phyloP scores from a whole-genome alignment of 2,113 vertebrate genomes.

The Xerus inauris region DNA sequence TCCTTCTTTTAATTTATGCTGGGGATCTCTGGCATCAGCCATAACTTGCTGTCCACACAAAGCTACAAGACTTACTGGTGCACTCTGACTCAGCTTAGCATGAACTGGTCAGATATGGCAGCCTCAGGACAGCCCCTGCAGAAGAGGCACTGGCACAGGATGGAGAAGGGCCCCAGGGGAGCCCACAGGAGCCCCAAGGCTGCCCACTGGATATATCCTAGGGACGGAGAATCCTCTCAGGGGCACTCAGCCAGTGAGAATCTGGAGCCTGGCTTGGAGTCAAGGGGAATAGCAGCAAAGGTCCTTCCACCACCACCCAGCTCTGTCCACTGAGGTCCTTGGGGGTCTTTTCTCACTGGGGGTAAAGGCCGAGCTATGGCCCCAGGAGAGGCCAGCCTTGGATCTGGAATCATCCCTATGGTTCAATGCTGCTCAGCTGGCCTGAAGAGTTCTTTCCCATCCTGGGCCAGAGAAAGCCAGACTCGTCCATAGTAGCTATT shows the following conservation, averaged over 20 bases:
- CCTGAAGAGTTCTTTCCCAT: background rate
- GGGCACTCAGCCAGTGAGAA: background rate
- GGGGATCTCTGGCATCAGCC: conserved; percentile 69
- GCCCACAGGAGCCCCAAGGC: background rate
- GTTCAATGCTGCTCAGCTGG: no score
- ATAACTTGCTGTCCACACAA: conserved; percentile 62
- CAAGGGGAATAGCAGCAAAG: background rate
- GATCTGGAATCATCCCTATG: background rate
- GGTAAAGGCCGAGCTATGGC: background rate
- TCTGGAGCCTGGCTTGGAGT: background rate
- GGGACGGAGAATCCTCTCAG: background rate
- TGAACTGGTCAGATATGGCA: conserved; percentile 56
- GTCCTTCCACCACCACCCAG: background rate
- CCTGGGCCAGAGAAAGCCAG: background rate
- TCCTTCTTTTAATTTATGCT: conserved; percentile 68
- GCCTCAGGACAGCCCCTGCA: background rate
- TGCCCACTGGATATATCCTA: background rate
- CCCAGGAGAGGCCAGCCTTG: background rate
- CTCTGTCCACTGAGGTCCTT: background rate
- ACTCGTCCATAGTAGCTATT: background rate
- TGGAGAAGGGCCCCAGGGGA: background rate
- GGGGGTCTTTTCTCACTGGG: background rate
- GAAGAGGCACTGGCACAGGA: conserved; percentile 51
- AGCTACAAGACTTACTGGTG: conserved; percentile 55
- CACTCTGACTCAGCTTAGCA: conserved; percentile 55